Evolutionary conservation across 2,888 invertebrate species (phyloP).

Genomic region (Scaptomyza parva): DNA sequence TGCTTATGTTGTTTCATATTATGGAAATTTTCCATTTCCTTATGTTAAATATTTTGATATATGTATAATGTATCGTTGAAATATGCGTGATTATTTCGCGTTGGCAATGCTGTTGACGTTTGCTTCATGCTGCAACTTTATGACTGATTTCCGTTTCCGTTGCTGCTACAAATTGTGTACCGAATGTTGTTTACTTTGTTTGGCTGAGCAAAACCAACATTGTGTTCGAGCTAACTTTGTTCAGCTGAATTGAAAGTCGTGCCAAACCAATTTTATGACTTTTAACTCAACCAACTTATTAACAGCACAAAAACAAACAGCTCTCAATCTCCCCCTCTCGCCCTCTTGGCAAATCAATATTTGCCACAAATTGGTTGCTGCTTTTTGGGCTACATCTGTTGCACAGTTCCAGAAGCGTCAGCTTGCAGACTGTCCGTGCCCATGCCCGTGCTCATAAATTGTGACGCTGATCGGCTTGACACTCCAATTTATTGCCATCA

Average conservation of each 20-base stretch:
- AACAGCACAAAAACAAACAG: slow-evolving; percentile 56
- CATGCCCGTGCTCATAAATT: slow-evolving; percentile 63
- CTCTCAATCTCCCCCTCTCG: not conserved
- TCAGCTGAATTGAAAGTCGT: slow-evolving; percentile 30
- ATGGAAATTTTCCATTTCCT: not conserved
- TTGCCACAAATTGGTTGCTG: slow-evolving; percentile 11
- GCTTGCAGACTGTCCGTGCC: slow-evolving; percentile 7
- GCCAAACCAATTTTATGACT: slow-evolving; percentile 22
- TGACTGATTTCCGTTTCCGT: slow-evolving; percentile 61
- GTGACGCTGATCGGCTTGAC: slow-evolving; percentile 34
- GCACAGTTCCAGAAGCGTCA: slow-evolving; percentile 33
- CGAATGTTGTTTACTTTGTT: slow-evolving; percentile 44
- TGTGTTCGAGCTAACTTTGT: slow-evolving; percentile 7
- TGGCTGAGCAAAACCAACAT: slow-evolving; percentile 9
- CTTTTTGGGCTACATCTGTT: slow-evolving; percentile 52
- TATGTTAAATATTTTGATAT: not conserved
- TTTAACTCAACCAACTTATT: slow-evolving; percentile 58
- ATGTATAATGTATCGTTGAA: not conserved
- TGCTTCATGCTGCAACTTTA: slow-evolving; percentile 42
- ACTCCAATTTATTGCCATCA: slow-evolving; percentile 61
- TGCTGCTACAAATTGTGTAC: slow-evolving; percentile 4
- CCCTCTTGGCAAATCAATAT: not conserved
- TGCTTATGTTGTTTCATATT: not conserved
- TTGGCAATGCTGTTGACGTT: not conserved
- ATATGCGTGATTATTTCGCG: not conserved